Percentiles rank a stretch among this genome's conserved stretches.
Evolutionary conservation across 2,113 vertebrate species (phyloP).

Genomic region (Nipponia nippon): DNA sequence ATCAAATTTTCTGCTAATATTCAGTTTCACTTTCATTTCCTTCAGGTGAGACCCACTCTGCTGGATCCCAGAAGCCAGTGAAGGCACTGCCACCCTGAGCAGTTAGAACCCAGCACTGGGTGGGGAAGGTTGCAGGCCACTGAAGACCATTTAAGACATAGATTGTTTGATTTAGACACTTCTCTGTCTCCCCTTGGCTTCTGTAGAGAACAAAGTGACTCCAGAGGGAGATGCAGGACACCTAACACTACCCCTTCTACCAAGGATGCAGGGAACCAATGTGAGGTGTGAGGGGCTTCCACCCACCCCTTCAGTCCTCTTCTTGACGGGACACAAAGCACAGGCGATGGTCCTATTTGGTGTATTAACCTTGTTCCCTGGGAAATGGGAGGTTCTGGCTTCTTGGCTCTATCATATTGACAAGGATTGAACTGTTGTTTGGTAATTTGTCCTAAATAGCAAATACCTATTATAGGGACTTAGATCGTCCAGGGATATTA

Average conservation of each 20-base stretch:
- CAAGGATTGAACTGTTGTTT: background rate
- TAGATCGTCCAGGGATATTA: background rate
- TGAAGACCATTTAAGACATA: background rate
- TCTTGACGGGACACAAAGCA: background rate
- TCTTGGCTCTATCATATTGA: background rate
- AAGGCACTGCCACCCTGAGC: background rate
- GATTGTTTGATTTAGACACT: background rate
- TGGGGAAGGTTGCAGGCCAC: background rate
- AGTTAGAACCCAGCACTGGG: background rate
- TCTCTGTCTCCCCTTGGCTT: background rate
- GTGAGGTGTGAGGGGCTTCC: background rate
- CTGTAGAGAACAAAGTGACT: background rate
- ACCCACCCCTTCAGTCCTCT: background rate
- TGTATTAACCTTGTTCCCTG: background rate
- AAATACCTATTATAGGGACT: background rate
- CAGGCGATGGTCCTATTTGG: background rate
- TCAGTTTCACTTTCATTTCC: background rate
- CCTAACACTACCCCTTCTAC: background rate
- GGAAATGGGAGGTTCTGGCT: background rate
- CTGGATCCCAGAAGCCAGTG: background rate
- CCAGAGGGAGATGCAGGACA: background rate
- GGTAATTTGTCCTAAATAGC: background rate
- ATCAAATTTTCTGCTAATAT: background rate
- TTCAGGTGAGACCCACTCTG: background rate
- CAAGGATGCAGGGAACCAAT: background rate